Conservation (phyloP, 1,140 invertebrate species). For the Sesamia nonagrioides region DNA sequence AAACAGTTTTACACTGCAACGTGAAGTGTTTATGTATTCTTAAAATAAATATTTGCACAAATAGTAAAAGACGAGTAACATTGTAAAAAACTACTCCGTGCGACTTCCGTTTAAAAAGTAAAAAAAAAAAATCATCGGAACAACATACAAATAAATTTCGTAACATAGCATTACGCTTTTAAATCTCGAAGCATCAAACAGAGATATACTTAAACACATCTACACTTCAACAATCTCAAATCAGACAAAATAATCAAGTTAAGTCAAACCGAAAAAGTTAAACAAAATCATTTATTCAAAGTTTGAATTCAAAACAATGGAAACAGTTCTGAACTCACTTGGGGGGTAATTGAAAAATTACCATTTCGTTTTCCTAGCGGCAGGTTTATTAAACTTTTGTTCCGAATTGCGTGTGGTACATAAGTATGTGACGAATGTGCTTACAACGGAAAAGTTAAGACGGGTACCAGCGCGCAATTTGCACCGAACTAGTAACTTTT, state of each 20-base stretch:
- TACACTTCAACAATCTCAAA: no score
- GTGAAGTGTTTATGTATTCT: no score
- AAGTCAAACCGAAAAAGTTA: slow-evolving; percentile 19
- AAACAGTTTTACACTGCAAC: no score
- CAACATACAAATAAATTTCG: no score
- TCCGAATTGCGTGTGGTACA: slow-evolving; percentile 5
- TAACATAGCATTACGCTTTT: no score
- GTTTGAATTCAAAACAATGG: slow-evolving; percentile 10
- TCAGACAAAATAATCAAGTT: neutral
- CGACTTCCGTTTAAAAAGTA: no score
- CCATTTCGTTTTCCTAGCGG: neutral
- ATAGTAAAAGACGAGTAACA: no score
- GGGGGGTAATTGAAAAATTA: slow-evolving; percentile 27
- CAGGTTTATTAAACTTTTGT: slow-evolving; percentile 5
- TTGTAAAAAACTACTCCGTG: no score
- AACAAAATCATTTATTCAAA: neutral
- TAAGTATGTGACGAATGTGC: neutral
- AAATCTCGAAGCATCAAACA: no score
- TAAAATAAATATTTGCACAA: no score
- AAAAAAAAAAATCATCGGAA: no score
- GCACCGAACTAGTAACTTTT: slow-evolving; percentile 11
- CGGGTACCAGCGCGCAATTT: neutral
- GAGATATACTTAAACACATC: no score
- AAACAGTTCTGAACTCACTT: neutral
- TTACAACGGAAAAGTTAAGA: slow-evolving; percentile 4